Percentiles rank a stretch among this genome's conserved stretches.
These are phyloP conservation scores for Nestor notabilis DNA, from an alignment of 2,113 vertebrate species.

Conservation along the genomic window DNA sequence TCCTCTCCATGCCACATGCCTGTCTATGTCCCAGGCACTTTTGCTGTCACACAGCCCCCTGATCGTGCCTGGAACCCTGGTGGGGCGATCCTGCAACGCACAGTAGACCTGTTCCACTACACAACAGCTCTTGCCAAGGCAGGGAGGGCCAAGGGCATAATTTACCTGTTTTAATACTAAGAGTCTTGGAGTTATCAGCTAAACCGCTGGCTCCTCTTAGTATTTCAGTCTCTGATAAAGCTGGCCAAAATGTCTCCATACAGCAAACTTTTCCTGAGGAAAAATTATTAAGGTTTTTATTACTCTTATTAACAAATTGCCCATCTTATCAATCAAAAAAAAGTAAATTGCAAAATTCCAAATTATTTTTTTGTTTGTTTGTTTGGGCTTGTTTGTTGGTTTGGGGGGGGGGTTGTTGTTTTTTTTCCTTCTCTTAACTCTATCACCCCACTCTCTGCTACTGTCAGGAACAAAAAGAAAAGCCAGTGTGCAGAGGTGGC, in stretches of 20 bases:
- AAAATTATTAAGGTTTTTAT: neutral
- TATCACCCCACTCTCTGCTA: neutral
- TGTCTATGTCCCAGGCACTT: neutral
- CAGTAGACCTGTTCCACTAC: neutral
- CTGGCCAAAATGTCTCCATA: neutral
- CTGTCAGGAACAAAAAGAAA: neutral
- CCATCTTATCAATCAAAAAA: neutral
- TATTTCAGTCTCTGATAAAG: neutral
- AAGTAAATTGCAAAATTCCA: neutral
- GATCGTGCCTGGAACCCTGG: neutral
- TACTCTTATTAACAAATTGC: neutral
- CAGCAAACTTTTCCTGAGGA: neutral
- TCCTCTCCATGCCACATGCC: neutral
- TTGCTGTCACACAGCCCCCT: neutral
- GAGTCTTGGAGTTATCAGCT: neutral
- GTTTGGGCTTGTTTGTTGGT: neutral
- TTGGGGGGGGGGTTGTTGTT: neutral
- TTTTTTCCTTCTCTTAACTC: neutral
- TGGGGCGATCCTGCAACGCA: rapidly evolving
- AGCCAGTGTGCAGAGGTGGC: neutral
- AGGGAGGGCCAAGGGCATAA: neutral
- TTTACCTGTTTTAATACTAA: neutral
- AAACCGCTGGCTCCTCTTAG: neutral
- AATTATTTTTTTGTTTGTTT: neutral
- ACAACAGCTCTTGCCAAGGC: neutral